Evolutionary conservation across 2,113 vertebrate species (phyloP).

Genomic region (Mola mola): DNA sequence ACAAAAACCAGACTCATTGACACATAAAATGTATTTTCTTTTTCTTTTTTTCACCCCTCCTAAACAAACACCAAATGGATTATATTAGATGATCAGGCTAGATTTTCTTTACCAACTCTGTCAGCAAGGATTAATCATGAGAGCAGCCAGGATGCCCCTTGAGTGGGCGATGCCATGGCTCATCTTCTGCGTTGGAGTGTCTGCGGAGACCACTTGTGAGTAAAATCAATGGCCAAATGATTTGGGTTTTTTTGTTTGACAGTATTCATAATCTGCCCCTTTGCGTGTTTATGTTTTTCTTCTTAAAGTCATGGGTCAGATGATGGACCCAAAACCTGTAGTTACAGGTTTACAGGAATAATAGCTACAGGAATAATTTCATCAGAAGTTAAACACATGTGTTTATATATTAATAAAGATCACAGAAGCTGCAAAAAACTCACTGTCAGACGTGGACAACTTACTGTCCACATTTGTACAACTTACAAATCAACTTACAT

Average conservation of each 20-base stretch:
- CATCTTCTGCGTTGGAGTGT: constrained; percentile 40
- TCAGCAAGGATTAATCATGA: constrained; percentile 30
- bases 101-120: background rate
- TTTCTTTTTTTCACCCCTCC: constrained; percentile 43
- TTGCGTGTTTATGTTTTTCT: background rate
- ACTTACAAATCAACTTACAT: constrained; percentile 79
- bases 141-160: constrained; percentile 37
- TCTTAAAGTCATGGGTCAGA: constrained; percentile 21
- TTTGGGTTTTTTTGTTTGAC: too few species aligned
- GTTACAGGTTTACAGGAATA: too few species aligned
- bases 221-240: background rate
- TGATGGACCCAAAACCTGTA: background rate
- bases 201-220: constrained; percentile 41
- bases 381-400: background rate
- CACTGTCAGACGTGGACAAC: constrained; percentile 93
- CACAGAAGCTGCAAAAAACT: constrained; percentile 66
- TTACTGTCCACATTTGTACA: constrained; percentile 96
- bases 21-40: constrained; percentile 24
- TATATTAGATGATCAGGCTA: constrained; percentile 33
- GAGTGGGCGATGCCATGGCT: constrained; percentile 62
- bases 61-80: constrained; percentile 49
- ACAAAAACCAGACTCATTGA: constrained; percentile 21
- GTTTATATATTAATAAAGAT: constrained; percentile 2
- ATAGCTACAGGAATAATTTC: too few species aligned
- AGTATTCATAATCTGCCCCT: too few species aligned